Evolutionary conservation across 2,888 invertebrate species (phyloP), one percentile per base, ranked within the genome.

Genomic region (Himalopsyche tibetana): DNA sequence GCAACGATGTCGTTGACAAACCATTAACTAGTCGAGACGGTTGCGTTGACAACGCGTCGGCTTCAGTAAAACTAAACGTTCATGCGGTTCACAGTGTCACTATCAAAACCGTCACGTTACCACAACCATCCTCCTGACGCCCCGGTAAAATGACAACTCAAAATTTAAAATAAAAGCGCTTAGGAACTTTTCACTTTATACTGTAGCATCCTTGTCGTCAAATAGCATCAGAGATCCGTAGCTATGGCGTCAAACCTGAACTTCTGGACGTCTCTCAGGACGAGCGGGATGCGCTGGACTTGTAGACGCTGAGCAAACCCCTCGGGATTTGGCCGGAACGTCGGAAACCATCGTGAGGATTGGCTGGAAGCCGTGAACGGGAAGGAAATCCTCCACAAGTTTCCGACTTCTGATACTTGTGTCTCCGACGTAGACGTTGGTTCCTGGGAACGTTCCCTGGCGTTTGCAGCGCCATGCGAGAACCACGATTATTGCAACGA

Each of bases 241-340:
- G 91, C 94, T 94, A 91, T 94, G 94, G 92, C 94, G 95, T 95
- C 95, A 95, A 93, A 95, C 95, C 88, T 95, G 94, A 89, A 95
- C 94, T 90, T 94, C 94, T 90, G 89, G 91, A 89, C 89, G 90
- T 89, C 89, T 90, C 90, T 89, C 91, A 90, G 89, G 85, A 74
- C 87, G 87, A 6, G 87, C 82, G n/a, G 88, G 88, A 84, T 88
- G 88, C n/a, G 86, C 89, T 87, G 88, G 90, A 89, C 87, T 90
- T 89, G 88, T 90, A 89, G 86, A 90, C 89, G 87, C 91, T 90
- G 88, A 85, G 6, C 93, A 90, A 86, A 91, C 91, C 17, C 91
- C 90, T 82, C 89, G 88, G 82, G 92, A 93, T 88, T 92, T 93
- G 88, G 91, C 90, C 69, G 93, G 91, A 82, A 92, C 91, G 86